A percentile compares a stretch with the other conserved stretches of the same genome.
Evolutionary conservation across 2,113 vertebrate species (phyloP).

Genomic region (Smithornis capensis): DNA sequence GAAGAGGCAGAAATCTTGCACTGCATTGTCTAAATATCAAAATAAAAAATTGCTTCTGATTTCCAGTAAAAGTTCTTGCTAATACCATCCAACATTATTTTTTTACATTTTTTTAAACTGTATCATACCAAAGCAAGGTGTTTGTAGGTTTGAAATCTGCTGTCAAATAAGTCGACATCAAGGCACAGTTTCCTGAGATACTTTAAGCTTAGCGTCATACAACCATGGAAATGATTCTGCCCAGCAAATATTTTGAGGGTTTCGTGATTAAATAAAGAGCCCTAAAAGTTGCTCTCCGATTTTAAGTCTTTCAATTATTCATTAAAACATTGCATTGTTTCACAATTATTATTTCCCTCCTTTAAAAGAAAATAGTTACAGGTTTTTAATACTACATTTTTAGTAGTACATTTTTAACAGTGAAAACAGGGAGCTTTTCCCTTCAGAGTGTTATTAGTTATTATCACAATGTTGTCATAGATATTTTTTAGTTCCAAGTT

Average conservation of each 20-base stretch:
- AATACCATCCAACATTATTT: neutral
- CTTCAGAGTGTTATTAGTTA: neutral
- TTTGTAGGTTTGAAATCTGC: neutral
- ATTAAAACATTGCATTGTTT: neutral
- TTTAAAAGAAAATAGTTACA: neutral
- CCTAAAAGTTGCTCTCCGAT: neutral
- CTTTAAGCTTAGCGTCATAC: neutral
- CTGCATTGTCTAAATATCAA: neutral
- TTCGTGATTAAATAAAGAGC: neutral
- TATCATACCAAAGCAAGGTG: neutral
- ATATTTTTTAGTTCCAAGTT: constrained; percentile 29
- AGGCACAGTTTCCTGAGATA: neutral
- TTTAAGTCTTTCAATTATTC: neutral
- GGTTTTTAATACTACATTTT: neutral
- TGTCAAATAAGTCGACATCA: neutral
- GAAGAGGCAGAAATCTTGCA: neutral
- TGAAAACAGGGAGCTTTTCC: neutral
- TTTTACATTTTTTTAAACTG: neutral
- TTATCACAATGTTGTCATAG: constrained; percentile 10
- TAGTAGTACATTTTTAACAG: neutral
- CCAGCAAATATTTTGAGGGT: neutral
- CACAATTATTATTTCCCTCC: neutral
- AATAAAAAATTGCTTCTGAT: neutral
- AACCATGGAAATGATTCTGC: neutral
- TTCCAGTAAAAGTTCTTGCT: neutral